A percentile compares a stretch with the other conserved stretches of the same genome.
Evolutionary conservation across 2,888 invertebrate genomes (phyloP).

Genomic region (Thelaira solivaga): DNA sequence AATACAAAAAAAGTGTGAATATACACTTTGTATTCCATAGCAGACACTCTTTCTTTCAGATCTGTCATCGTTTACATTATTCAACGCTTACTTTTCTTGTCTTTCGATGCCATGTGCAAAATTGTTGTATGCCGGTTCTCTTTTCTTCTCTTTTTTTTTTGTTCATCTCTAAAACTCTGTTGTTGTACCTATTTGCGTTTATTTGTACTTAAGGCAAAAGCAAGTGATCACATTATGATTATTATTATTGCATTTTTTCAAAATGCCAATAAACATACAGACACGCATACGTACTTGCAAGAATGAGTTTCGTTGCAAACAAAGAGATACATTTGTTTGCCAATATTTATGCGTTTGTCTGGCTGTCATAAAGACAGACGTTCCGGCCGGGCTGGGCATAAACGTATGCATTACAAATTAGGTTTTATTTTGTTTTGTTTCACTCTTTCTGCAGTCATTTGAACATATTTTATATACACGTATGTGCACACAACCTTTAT

Average conservation of each 20-base stretch:
- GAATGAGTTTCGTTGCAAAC: not conserved
- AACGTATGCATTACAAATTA: slow-evolving; percentile 13
- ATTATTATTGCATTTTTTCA: slow-evolving; percentile 28
- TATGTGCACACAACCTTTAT: not conserved
- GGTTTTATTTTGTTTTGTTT: not conserved
- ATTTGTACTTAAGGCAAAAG: slow-evolving; percentile 35
- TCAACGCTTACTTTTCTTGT: not conserved
- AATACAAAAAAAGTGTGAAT: too few relatives aligned
- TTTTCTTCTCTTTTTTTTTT: not conserved
- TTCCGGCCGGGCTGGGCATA: slow-evolving; percentile 9
- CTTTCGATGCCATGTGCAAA: not conserved
- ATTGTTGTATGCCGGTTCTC: too few relatives aligned
- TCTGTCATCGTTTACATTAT: too few relatives aligned
- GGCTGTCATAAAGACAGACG: slow-evolving; percentile 4
- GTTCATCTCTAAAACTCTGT: not conserved
- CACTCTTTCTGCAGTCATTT: too few relatives aligned
- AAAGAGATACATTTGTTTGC: slow-evolving; percentile 4
- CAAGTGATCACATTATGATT: slow-evolving; percentile 51
- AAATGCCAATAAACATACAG: not conserved
- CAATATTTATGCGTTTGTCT: slow-evolving; percentile 15
- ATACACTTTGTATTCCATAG: too few relatives aligned
- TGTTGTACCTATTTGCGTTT: slow-evolving; percentile 5
- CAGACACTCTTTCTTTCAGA: too few relatives aligned
- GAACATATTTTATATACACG: not conserved
- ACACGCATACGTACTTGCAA: not conserved